Percentiles rank a stretch among this genome's conserved stretches.
These are phyloP conservation scores for Xylocampa areola DNA, from an alignment of 2,888 invertebrate species.

Conservation along the genomic window DNA sequence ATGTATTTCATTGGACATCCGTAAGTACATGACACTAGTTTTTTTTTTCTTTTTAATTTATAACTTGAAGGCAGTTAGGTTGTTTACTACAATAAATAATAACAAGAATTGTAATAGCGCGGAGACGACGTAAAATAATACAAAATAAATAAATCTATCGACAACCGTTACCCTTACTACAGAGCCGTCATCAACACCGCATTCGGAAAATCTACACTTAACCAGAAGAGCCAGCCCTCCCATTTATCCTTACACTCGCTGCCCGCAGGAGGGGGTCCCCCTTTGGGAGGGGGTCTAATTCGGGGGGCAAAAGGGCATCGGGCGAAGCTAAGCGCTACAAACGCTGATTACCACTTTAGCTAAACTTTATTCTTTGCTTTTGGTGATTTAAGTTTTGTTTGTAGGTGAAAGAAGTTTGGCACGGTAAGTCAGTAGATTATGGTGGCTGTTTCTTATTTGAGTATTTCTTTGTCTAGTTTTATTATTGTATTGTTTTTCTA, in stretches of 20 bases:
- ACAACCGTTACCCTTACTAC: conserved; percentile 65
- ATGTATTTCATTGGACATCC: too few relatives aligned
- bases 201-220: conserved; percentile 90
- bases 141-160: conserved; percentile 58
- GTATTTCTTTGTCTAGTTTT: neutral
- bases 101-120: too few relatives aligned
- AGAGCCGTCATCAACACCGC: conserved; percentile 89
- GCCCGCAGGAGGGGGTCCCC: conserved; percentile 76
- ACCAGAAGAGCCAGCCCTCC: conserved; percentile 90
- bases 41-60: too few relatives aligned
- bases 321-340: conserved; percentile 78
- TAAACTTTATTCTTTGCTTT: conserved; percentile 70
- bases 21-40: too few relatives aligned
- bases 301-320: conserved; percentile 84
- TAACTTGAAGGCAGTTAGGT: too few relatives aligned
- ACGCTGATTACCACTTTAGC: conserved; percentile 72
- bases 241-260: conserved; percentile 89
- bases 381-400: conserved; percentile 68
- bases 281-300: conserved; percentile 72
- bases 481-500: neutral
- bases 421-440: conserved; percentile 33
- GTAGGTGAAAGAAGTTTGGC: conserved; percentile 53
- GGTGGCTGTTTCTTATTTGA: neutral
- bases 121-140: too few relatives aligned
- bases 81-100: too few relatives aligned